Base-by-base conservation (phyloP, 2,888 invertebrate genomes). In the Theodoxus fluviatilis region DNA sequence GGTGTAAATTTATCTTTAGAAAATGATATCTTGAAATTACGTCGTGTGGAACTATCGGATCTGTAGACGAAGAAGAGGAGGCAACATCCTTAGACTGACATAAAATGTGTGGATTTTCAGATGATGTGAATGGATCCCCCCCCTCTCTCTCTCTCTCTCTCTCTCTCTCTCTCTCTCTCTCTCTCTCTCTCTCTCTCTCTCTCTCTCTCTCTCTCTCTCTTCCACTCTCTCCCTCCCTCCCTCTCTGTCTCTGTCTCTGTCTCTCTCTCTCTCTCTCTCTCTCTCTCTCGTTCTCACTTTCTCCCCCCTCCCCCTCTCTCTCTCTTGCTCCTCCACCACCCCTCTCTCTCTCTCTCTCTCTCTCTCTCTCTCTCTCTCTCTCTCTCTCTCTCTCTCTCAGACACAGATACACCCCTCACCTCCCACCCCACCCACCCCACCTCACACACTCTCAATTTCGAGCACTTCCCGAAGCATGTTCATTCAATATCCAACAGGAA, bases 281-380 rank as follows among this genome's bases (percentile, higher is more conserved):
- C 28, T 7, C 31, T 28, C 43, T 38, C 43, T 43, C 3, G 33
- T 37, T 22, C n/a, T n/a, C 22, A 22, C 2, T 33, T 59, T 7
- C 18, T 18, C 33, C 59, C 4, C 70, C 47, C 15, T 59, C 61
- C 40, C 38, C 2, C 37, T n/a, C 37, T 35, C 3, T 7, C 22
- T n/a, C 6, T 35, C 59, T 12, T 18, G 18, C 3, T 63, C 35
- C 37, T 25, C 37, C 15, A 35, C 63, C 25, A 25, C 37, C 63
- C 37, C 15, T 63, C 63, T 61, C 61, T 68, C 68, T 64, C 63
- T 61, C 71, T 52, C 38, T 63, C 68, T 64, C 71, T 71, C 59
- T 49, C 71, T 65, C 38, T 49, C 64, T 68, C 63, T 67, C 52
- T 67, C 67, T 68, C 59, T 68, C 68, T 59, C 43, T 59, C 59